Evolutionary conservation across 2,888 invertebrate genomes (phyloP), one percentile per base, ranked within the genome.

Genomic region (Bombyx huttoni): DNA sequence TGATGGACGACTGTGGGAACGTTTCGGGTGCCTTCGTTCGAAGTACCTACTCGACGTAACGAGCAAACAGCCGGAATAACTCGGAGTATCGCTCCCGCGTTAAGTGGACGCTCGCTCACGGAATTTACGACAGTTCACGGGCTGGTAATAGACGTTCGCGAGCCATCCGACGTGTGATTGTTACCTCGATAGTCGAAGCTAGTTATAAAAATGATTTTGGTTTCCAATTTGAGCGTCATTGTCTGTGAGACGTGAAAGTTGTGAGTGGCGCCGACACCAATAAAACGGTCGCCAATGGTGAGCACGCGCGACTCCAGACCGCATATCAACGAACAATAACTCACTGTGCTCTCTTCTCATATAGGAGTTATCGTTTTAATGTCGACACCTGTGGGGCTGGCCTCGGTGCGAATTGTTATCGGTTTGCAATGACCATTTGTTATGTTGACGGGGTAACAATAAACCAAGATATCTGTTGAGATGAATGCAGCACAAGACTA

Each of bases 1-100:
- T 80, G 82, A 84, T 85, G 81, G 87, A 83, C 80, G 86, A 85
- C 86, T 87, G 88, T 88, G 88, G 88, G 88, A 88, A 88, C 74
- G 69, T 73, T 83, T 81, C 75, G 73, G 84, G 78, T 82, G 85
- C 81, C 78, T 86, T 82, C 82, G 78, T 85, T 81, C 83, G 78
- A 78, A 86, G 84, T 80, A 80, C 81, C 75, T 80, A 78, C 78
- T 84, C 74, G 66, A 73, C 65, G 81, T 87, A 85, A 86, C 86
- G 77, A 85, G 86, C 82, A 88, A 88, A 88, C 83, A 87, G 69
- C 63, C 76, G 66, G 64, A 79, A 79, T 79, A 78, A 76, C 81
- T 78, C 72, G 67, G 66, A 77, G 76, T 82, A 80, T 78, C 79
- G 81, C 78, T 74, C 72, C 78, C 76, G 77, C 79, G 86, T 78